Evolutionary conservation across 1,140 invertebrate genomes (phyloP).

Genomic region (Contarinia nasturtii): DNA sequence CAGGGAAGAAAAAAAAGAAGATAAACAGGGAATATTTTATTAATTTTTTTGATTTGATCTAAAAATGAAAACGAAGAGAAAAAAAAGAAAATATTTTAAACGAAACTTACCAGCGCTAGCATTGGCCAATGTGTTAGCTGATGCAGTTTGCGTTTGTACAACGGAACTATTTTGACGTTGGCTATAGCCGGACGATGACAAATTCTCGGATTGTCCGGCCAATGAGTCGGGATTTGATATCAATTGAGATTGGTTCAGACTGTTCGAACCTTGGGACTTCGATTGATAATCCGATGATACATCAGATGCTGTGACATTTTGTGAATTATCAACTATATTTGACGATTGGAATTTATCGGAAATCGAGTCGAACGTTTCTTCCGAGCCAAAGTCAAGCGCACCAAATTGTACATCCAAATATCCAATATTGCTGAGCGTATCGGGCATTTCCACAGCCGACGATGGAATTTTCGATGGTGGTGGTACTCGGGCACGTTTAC

Average conservation of each 20-base stretch:
- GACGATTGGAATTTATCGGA: constrained; percentile 26
- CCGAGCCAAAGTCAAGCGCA: constrained; percentile 65
- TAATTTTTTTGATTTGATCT: not conserved
- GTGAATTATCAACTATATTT: constrained; percentile 13
- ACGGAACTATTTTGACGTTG: constrained; percentile 9
- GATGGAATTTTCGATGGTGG: constrained; percentile 88
- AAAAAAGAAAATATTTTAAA: not conserved
- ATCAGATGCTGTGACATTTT: constrained; percentile 11
- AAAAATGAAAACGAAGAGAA: not conserved
- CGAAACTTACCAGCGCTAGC: not conserved
- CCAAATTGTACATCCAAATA: constrained; percentile 89
- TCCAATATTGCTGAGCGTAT: constrained; percentile 48
- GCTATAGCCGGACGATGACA: constrained; percentile 12
- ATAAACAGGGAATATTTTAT: not conserved
- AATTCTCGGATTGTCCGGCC: constrained; percentile 12
- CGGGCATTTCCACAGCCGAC: constrained; percentile 89
- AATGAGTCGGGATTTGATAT: not conserved
- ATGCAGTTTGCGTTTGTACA: constrained; percentile 8
- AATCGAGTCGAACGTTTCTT: constrained; percentile 29
- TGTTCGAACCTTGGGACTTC: constrained; percentile 7
- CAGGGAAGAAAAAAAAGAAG: too few relatives aligned
- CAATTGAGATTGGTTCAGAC: constrained; percentile 19
- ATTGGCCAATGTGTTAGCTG: constrained; percentile 2
- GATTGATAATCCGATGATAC: constrained; percentile 19
- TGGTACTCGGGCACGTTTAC: constrained; percentile 57